Conservation (phyloP, 2,113 vertebrate genomes). For the Turdus rufiventris region DNA sequence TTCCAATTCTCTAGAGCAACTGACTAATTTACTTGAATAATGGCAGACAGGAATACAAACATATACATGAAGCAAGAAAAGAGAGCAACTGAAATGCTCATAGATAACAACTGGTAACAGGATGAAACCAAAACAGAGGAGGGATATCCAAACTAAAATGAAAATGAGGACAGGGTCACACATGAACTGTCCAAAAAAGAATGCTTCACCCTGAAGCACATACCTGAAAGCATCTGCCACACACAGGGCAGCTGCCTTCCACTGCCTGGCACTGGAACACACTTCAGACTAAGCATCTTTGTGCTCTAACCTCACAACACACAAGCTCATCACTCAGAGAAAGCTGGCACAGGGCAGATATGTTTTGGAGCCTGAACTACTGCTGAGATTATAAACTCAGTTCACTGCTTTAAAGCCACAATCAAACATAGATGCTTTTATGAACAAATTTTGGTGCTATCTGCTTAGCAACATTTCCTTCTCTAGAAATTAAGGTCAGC, state of each 20-base stretch:
- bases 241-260: background rate
- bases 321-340: background rate
- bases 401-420: background rate
- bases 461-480: background rate
- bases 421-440: background rate
- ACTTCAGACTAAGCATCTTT: background rate
- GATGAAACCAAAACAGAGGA: background rate
- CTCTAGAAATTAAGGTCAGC: background rate
- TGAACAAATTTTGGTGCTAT: background rate
- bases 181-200: background rate
- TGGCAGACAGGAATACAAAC: background rate
- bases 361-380: background rate
- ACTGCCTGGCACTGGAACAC: background rate
- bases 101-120: background rate
- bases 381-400: background rate
- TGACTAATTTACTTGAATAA: background rate
- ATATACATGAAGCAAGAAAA: background rate
- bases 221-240: background rate
- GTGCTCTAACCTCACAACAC: background rate
- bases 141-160: background rate
- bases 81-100: background rate
- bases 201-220: background rate
- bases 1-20: background rate
- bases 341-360: background rate
- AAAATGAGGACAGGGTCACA: background rate